Evolutionary conservation across 2,888 invertebrate species (phyloP).

Genomic region (Cephus pulcher): DNA sequence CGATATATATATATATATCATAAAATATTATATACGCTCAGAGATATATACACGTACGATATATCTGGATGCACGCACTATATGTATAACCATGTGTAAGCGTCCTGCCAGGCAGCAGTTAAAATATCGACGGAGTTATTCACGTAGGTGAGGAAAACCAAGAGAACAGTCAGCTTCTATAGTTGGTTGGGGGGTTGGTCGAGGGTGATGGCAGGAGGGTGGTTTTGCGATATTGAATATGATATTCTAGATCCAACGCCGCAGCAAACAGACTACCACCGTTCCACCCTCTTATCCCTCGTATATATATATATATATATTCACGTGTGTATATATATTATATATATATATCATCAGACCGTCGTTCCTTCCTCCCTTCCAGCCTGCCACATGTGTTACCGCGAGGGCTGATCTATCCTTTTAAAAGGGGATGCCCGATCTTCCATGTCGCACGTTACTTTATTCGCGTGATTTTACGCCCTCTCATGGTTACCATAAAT

Average conservation of each 20-base stretch:
- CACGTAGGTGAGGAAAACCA: constrained; percentile 47
- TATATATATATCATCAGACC: constrained; percentile 4
- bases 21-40: constrained; percentile 18
- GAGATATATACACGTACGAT: background rate
- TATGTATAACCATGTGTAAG: background rate
- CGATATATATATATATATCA: background rate
- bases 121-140: constrained; percentile 58
- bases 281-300: constrained; percentile 46
- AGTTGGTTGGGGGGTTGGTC: constrained; percentile 11
- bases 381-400: constrained; percentile 44
- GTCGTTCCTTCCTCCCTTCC: constrained; percentile 22
- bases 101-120: constrained; percentile 41
- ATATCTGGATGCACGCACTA: background rate
- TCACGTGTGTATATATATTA: constrained; percentile 12
- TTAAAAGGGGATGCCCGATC: constrained; percentile 41
- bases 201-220: constrained; percentile 19
- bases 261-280: constrained; percentile 24
- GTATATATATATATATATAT: constrained; percentile 16
- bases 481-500: constrained; percentile 42
- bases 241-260: constrained; percentile 53
- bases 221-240: constrained; percentile 56
- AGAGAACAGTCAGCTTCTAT: constrained; percentile 18
- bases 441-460: constrained; percentile 51
- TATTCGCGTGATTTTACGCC: constrained; percentile 51
- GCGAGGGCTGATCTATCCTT: constrained; percentile 52